Evolutionary conservation across 1,140 invertebrate genomes (phyloP).

Genomic region (Drosophila bocqueti): DNA sequence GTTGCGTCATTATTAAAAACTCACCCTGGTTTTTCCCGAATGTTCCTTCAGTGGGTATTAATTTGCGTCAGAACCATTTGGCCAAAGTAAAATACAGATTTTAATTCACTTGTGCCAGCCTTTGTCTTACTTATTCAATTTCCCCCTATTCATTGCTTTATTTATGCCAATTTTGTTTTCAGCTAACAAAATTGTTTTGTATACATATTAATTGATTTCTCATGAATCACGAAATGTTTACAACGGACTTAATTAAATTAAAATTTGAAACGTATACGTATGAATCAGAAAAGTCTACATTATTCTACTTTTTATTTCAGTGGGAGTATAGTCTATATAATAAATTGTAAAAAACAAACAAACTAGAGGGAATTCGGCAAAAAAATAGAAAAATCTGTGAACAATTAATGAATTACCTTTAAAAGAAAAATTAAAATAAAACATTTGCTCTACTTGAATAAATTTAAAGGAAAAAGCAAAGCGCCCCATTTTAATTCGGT

Average conservation of each 20-base stretch:
- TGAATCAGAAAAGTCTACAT: neutral
- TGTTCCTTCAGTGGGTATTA: neutral
- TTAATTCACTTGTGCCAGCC: constrained; percentile 6
- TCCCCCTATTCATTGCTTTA: neutral
- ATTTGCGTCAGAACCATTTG: neutral
- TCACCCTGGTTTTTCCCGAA: neutral
- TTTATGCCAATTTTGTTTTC: constrained; percentile 2
- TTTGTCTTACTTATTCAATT: neutral
- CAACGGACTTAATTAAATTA: constrained; percentile 8
- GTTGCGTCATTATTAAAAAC: constrained; percentile 9
- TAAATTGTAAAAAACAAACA: neutral
- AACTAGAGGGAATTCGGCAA: neutral
- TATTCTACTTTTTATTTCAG: neutral
- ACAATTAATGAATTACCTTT: neutral
- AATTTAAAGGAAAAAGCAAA: neutral
- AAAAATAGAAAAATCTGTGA: neutral
- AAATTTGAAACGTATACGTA: constrained; percentile 10
- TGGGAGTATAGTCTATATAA: neutral
- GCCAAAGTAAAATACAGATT: neutral
- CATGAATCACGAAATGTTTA: constrained; percentile 14
- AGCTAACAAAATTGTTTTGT: constrained; percentile 24
- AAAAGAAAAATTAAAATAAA: neutral
- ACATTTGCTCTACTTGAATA: neutral
- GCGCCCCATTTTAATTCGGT: neutral
- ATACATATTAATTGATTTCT: constrained; percentile 29